Conservation (phyloP, 2,113 vertebrate species). For the Cheilinus undulatus region DNA sequence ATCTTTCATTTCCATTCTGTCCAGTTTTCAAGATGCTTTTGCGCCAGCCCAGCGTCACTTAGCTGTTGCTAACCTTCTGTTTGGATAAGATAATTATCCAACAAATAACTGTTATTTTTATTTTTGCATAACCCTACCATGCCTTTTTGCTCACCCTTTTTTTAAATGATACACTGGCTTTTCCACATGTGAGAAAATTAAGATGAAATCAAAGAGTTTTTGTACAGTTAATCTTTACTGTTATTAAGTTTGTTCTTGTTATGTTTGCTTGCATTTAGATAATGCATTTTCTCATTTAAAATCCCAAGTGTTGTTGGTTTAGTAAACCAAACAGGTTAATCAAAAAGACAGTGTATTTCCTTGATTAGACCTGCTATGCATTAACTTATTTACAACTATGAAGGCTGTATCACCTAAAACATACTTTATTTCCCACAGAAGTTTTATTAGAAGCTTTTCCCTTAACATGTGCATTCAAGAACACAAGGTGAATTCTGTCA, state of each 20-base stretch:
- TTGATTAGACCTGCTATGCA: background rate
- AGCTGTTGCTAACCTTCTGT: background rate
- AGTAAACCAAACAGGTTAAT: too few species aligned
- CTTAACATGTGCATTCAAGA: background rate
- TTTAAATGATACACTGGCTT: slow-evolving; percentile 27
- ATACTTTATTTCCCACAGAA: slow-evolving; percentile 8
- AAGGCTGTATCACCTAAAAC: background rate
- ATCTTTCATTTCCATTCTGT: slow-evolving; percentile 11
- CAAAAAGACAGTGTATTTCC: slow-evolving; percentile 31
- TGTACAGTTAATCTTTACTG: too few species aligned
- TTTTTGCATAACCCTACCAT: slow-evolving; percentile 13
- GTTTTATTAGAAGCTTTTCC: background rate
- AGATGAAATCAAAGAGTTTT: background rate
- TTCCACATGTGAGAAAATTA: slow-evolving; percentile 34
- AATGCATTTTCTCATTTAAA: background rate
- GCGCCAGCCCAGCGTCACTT: background rate
- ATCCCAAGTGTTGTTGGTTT: background rate
- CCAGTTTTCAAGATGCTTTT: slow-evolving; percentile 1
- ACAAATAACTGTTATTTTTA: background rate
- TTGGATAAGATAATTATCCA: slow-evolving; percentile 59
- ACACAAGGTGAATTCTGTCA: background rate
- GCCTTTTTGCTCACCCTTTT: slow-evolving; percentile 27
- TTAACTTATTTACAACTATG: background rate
- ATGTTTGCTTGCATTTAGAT: background rate
- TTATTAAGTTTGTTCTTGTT: too few species aligned